Conservation (phyloP, 2,797 vertebrate genomes). For the Sebastes reedi region DNA sequence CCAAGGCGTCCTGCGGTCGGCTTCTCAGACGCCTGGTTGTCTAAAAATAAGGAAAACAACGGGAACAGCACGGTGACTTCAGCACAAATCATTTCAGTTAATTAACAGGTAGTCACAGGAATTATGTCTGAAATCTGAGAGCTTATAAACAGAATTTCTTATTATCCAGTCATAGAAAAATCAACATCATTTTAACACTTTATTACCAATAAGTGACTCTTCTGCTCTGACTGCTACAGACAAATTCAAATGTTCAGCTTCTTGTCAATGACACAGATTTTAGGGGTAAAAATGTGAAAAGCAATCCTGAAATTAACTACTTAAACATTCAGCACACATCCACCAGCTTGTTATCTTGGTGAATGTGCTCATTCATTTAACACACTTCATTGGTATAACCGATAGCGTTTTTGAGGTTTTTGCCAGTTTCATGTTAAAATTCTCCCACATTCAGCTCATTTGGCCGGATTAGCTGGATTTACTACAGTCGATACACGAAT, state of each 20-base stretch:
- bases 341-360: neutral
- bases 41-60: conserved; percentile 59
- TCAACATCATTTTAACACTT: neutral
- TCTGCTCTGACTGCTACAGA: neutral
- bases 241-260: neutral
- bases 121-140: neutral
- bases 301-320: neutral
- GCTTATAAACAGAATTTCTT: neutral
- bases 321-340: neutral
- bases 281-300: neutral
- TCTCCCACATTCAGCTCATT: neutral
- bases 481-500: neutral
- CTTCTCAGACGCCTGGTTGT: conserved; percentile 84
- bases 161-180: neutral
- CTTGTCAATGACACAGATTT: neutral
- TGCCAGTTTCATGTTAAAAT: neutral
- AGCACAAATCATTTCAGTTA: neutral
- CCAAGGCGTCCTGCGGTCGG: conserved; percentile 87
- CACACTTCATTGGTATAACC: neutral
- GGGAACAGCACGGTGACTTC: neutral
- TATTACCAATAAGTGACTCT: neutral
- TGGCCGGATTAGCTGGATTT: conserved; percentile 7
- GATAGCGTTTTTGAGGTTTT: neutral
- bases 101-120: neutral
- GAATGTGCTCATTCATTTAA: neutral